Percentiles rank a stretch among this genome's conserved stretches.
These are phyloP conservation scores for Myodes glareolus DNA, from an alignment of 2,113 vertebrate genomes.

Conservation along the genomic window DNA sequence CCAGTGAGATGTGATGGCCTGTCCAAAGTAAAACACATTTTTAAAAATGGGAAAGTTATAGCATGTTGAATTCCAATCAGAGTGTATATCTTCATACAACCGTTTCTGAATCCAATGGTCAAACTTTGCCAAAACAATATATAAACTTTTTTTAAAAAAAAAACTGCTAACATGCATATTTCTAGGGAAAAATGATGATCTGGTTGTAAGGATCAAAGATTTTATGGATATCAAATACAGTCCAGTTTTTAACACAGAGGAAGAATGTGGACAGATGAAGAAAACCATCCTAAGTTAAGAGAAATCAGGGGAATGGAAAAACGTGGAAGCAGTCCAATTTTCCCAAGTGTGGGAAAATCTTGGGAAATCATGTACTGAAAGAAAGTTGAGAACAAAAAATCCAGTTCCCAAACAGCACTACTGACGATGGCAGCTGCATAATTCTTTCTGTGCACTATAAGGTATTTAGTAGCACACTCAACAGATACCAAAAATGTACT, in stretches of 20 bases:
- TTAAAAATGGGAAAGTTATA: background rate
- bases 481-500: background rate
- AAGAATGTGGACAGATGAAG: slow-evolving; percentile 41
- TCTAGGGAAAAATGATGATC: slow-evolving; percentile 10
- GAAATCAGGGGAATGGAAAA: slow-evolving; percentile 50
- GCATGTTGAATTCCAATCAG: background rate
- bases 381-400: slow-evolving; percentile 9
- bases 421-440: background rate
- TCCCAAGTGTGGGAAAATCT: slow-evolving; percentile 1
- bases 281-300: slow-evolving; percentile 34
- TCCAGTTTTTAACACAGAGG: slow-evolving; percentile 24
- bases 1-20: background rate
- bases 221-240: slow-evolving; percentile 5
- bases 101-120: slow-evolving; percentile 27
- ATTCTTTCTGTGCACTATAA: background rate
- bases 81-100: slow-evolving; percentile 40
- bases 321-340: slow-evolving; percentile 2
- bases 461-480: background rate
- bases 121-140: slow-evolving; percentile 34
- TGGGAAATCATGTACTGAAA: slow-evolving; percentile 37
- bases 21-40: background rate
- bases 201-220: slow-evolving; percentile 7
- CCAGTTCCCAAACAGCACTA: background rate
- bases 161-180: slow-evolving; percentile 38
- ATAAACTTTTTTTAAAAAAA: background rate